Percentiles rank a stretch among this genome's conserved stretches.
phyloP scores from a whole-genome alignment of 2,797 vertebrate genomes.

The Rhabdophis nuchalis region DNA sequence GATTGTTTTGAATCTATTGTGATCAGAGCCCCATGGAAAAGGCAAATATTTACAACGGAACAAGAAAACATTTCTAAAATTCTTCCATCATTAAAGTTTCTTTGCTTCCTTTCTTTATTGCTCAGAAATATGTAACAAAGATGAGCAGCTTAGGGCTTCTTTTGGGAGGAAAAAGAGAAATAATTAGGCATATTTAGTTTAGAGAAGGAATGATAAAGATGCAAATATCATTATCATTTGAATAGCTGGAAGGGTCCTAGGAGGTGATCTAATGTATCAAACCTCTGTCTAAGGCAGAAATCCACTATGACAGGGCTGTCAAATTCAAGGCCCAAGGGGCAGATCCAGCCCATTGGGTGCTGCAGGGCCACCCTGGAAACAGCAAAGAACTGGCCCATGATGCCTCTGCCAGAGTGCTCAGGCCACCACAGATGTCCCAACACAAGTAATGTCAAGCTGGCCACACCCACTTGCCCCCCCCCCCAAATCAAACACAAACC shows the following conservation, averaged over 20 bases:
- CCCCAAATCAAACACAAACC: too few relatives aligned
- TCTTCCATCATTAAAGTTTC: background rate
- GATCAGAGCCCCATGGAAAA: background rate
- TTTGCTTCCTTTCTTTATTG: background rate
- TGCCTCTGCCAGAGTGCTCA: too few relatives aligned
- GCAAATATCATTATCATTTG: background rate
- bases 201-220: background rate
- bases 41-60: background rate
- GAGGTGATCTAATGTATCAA: background rate
- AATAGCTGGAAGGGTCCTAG: background rate
- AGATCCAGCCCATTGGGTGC: too few relatives aligned
- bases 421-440: too few relatives aligned
- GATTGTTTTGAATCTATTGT: background rate
- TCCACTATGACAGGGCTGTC: background rate
- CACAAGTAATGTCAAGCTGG: too few relatives aligned
- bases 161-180: background rate
- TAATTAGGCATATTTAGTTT: background rate
- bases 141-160: background rate
- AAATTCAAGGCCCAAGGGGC: too few relatives aligned
- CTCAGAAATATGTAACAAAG: background rate
- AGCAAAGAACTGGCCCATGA: too few relatives aligned
- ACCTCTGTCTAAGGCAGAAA: background rate
- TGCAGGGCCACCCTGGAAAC: too few relatives aligned
- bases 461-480: too few relatives aligned
- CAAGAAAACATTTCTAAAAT: background rate